A percentile compares a stretch with the other conserved stretches of the same genome.
phyloP scores from a whole-genome alignment of 2,797 vertebrate genomes.

The Microchirus variegatus region DNA sequence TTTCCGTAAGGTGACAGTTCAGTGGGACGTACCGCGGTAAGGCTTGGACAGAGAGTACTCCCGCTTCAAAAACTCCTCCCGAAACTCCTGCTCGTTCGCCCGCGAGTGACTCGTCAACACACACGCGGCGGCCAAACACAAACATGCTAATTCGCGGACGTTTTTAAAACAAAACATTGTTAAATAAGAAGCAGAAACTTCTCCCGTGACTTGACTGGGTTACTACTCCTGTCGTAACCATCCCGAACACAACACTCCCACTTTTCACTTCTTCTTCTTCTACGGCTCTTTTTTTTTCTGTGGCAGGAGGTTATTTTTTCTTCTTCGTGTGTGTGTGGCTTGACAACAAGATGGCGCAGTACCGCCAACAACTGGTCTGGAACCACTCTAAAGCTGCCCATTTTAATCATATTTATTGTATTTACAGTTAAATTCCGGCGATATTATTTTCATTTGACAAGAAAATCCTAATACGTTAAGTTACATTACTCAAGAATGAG shows the following conservation, averaged over 20 bases:
- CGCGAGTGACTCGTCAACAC: slow-evolving; percentile 39
- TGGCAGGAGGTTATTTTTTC: too few relatives aligned
- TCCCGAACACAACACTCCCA: slow-evolving; percentile 52
- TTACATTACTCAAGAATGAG: too few relatives aligned
- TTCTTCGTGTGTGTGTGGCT: not conserved
- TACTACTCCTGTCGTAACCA: slow-evolving; percentile 46
- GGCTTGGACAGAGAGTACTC: slow-evolving; percentile 92
- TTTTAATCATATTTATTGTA: too few relatives aligned
- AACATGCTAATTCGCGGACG: slow-evolving; percentile 28
- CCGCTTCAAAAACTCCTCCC: slow-evolving; percentile 90
- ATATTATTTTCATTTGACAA: too few relatives aligned
- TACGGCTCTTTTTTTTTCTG: rapidly evolving
- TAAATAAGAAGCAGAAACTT: slow-evolving; percentile 22
- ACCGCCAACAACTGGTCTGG: not conserved
- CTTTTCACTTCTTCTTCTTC: not conserved
- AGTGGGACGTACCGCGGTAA: slow-evolving; percentile 86
- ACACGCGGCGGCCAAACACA: slow-evolving; percentile 39
- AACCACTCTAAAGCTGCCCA: too few relatives aligned
- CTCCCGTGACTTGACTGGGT: slow-evolving; percentile 19
- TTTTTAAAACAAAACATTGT: slow-evolving; percentile 32
- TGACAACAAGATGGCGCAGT: not conserved
- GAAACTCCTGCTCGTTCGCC: slow-evolving; percentile 78
- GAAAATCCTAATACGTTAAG: too few relatives aligned
- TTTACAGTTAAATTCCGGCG: too few relatives aligned
- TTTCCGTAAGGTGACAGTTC: not conserved